phyloP scores from a whole-genome alignment of 2,888 invertebrate species.

The Vesta saturnalis region DNA sequence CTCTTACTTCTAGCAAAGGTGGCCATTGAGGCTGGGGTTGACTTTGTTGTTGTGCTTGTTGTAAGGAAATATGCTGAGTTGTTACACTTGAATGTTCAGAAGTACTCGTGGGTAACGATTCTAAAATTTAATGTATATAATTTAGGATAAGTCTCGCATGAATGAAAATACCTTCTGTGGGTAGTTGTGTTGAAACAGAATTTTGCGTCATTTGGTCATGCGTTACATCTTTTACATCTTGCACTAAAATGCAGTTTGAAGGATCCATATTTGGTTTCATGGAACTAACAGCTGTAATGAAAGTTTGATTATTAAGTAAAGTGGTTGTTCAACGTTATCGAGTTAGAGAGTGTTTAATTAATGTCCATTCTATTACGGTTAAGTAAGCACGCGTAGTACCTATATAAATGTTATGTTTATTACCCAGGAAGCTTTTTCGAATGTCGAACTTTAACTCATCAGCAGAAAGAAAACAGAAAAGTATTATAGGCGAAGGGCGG shows the following conservation, averaged over 20 bases:
- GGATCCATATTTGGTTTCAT: slow-evolving; percentile 90
- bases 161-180: slow-evolving; percentile 70
- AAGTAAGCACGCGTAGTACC: slow-evolving; percentile 14
- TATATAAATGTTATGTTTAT: slow-evolving; percentile 24
- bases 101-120: slow-evolving; percentile 78
- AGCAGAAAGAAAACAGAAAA: slow-evolving; percentile 36
- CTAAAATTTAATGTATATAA: slow-evolving; percentile 59
- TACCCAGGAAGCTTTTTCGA: slow-evolving; percentile 28
- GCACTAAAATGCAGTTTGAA: slow-evolving; percentile 89
- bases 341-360: slow-evolving; percentile 13
- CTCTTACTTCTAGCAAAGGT: slow-evolving; percentile 76
- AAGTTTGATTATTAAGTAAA: not conserved
- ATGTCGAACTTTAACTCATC: slow-evolving; percentile 37
- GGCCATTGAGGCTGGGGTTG: slow-evolving; percentile 80
- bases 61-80: slow-evolving; percentile 67
- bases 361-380: not conserved
- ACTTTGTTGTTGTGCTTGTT: slow-evolving; percentile 76
- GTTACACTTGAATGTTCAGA: slow-evolving; percentile 73
- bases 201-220: slow-evolving; percentile 87
- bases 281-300: slow-evolving; percentile 84
- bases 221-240: slow-evolving; percentile 88
- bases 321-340: too few species aligned
- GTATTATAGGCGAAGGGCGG: slow-evolving; percentile 35
- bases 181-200: slow-evolving; percentile 74
- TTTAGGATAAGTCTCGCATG: not conserved